Evolutionary conservation across 1,140 invertebrate genomes (phyloP).

Genomic region (Halotydeus destructor): DNA sequence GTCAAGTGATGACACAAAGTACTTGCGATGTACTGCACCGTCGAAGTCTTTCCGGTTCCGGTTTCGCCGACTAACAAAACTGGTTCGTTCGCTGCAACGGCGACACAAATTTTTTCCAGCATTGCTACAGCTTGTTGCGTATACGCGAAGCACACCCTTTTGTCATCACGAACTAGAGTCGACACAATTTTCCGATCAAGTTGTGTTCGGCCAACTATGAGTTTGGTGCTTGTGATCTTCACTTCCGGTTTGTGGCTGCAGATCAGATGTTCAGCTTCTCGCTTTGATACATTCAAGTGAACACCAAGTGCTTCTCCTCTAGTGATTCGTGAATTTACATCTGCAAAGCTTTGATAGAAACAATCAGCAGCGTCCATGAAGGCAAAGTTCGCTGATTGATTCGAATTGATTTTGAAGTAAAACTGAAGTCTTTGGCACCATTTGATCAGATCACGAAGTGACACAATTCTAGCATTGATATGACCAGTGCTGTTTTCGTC

Average conservation of each 20-base stretch:
- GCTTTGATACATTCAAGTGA: conserved; percentile 58
- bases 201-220: conserved; percentile 34
- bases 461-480: conserved; percentile 1
- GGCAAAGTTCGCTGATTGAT: conserved; percentile 48
- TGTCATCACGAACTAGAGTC: background rate
- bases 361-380: conserved; percentile 78
- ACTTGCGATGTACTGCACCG: conserved; percentile 73
- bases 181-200: conserved; percentile 20
- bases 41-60: conserved; percentile 93
- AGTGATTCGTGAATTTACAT: conserved; percentile 32
- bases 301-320: conserved; percentile 49
- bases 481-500: too few relatives aligned
- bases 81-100: conserved; percentile 60
- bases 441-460: conserved; percentile 55
- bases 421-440: conserved; percentile 57
- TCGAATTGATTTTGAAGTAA: conserved; percentile 48
- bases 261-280: conserved; percentile 51
- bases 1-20: conserved; percentile 50
- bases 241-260: conserved; percentile 55
- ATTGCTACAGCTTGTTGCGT: conserved; percentile 49
- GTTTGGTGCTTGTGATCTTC: conserved; percentile 26
- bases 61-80: conserved; percentile 93
- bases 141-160: conserved; percentile 13
- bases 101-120: conserved; percentile 63
- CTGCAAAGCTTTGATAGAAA: conserved; percentile 52